Evolutionary conservation across 2,888 invertebrate species (phyloP), one percentile per base, ranked within the genome.

Genomic region (Gymnoscelis rufifasciata): DNA sequence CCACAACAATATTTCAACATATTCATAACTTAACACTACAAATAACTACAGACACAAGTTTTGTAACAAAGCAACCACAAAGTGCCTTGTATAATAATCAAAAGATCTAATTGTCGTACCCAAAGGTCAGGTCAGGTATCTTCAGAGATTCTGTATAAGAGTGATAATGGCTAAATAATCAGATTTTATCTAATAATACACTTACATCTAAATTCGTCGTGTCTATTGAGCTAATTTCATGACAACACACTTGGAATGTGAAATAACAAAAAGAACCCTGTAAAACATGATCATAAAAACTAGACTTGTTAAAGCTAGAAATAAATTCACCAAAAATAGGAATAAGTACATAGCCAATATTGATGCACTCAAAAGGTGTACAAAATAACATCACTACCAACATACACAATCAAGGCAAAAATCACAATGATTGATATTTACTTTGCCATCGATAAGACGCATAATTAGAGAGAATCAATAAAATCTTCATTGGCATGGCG

Each of bases 401-500:
- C 3, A 5, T 19, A 3, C 2, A 19, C 2, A 19, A 19, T 19
- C n/a, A n/a, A n/a, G n/a, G n/a, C n/a, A n/a, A n/a, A n/a, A n/a
- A n/a, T n/a, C n/a, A n/a, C n/a, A n/a, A n/a, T n/a, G n/a, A n/a
- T n/a, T n/a, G n/a, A n/a, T n/a, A n/a, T n/a, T n/a, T n/a, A n/a
- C n/a, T n/a, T n/a, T n/a, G n/a, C n/a, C n/a, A n/a, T n/a, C n/a
- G n/a, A n/a, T n/a, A n/a, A n/a, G n/a, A n/a, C n/a, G n/a, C n/a
- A n/a, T n/a, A n/a, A n/a, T n/a, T n/a, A n/a, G n/a, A n/a, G n/a
- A n/a, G n/a, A n/a, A n/a, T n/a, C n/a, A n/a, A n/a, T n/a, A n/a
- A n/a, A n/a, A n/a, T n/a, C n/a, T 43, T 51, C 56, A 62, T 23
- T 58, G 54, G 47, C 54, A 61, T 47, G 55, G 61, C 43, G 59